Base-by-base conservation (phyloP, 2,113 vertebrate genomes). In the Neotragus moschatus region DNA sequence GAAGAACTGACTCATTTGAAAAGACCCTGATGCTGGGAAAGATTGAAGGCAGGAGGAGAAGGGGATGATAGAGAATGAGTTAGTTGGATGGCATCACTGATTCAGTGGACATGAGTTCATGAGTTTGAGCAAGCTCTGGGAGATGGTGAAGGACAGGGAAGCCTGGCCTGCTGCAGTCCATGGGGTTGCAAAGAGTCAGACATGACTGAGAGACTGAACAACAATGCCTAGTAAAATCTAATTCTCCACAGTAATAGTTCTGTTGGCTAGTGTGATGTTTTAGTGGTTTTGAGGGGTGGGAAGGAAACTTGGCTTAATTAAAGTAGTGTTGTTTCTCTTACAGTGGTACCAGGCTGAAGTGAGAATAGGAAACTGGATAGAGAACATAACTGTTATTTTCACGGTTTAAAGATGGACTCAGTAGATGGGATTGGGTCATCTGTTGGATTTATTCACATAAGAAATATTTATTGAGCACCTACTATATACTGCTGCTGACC, bases 261-360 rank as follows among this genome's bases (percentile, higher is more conserved):
- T 92, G 13, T n/a, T 91, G 75, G 30, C 60, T 92, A 63, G 45
- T 84, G 85, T 94, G 49, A 25, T 66, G 21, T 86, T 82, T 91
- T 60, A 85, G 70, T 88, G 47, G 13, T 66, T 84, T 94, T 90
- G 79, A 1, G 39, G 80, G 15, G 6, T 73, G 21, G 43, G 47
- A 94, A 85, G 49, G 84, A 94, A 90, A 87, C 26, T 85, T 85
- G 30, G 77, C 30, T 79, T 93, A 70, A 39, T 92, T 96, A 95
- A 92, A 87, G 8, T 93, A 53, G 3, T 88, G 6, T n/a, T 86
- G 21, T 90, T 94, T 96, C 23, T 90, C 33, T 85, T 92, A 90
- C 12, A 80, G 2, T 55, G 61, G 15, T 47, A 58, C 33, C 80
- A 33, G 33, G 16, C 45, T 90, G 21, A 94, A 82, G 25, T 96